These are phyloP conservation scores for Hydra vulgaris DNA, from an alignment of 30 jellyfish, hydroid and myxozoan genomes.

Conservation along the genomic window DNA sequence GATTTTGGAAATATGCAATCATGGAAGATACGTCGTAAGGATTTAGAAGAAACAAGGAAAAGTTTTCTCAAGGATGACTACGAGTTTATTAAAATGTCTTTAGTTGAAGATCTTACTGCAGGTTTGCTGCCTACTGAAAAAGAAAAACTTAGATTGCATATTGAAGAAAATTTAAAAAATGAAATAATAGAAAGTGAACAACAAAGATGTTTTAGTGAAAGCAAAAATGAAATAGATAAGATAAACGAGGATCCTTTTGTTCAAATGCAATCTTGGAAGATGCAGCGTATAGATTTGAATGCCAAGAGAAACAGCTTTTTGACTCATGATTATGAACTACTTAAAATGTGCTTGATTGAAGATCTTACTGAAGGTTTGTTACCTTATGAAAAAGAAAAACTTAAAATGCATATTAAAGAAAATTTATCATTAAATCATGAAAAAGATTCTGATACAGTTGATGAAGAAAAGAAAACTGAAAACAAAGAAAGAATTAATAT, in stretches of 20 bases:
- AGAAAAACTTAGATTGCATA: neutral
- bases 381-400: neutral
- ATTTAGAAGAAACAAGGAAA: neutral
- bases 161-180: neutral
- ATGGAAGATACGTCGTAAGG: neutral
- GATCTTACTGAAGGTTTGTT: slow-evolving; percentile 1
- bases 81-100: neutral
- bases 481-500: neutral
- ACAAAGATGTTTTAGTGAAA: no score
- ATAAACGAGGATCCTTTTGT: neutral
- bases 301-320: neutral
- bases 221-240: neutral
- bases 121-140: neutral
- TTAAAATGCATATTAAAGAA: no score
- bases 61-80: neutral
- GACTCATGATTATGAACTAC: neutral
- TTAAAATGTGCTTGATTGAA: neutral
- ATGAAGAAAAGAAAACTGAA: neutral
- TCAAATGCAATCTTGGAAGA: neutral
- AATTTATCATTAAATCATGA: neutral
- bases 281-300: neutral
- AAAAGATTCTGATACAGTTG: neutral
- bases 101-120: neutral
- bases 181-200: neutral
- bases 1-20: neutral